Base-by-base conservation (phyloP, 2,797 vertebrate species). In the Hozukius guyotensis region DNA sequence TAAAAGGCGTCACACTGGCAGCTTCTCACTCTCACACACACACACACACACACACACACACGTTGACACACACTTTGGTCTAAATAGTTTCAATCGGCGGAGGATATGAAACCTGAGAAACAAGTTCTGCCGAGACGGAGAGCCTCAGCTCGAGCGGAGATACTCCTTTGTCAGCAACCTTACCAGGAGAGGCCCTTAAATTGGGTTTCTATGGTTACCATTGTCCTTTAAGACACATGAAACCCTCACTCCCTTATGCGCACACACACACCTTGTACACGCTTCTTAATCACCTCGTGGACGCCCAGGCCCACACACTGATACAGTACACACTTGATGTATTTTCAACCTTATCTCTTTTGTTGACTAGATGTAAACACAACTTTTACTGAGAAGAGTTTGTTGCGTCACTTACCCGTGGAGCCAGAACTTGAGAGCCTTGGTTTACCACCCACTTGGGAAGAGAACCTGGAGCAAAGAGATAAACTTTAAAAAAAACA, bases 381-480 rank as follows among this genome's bases (percentile, higher is more conserved):
- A 71, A 71, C 31, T 24, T 38, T 14, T 12, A 27, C 18, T n/a
- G 29, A 25, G 18, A 22, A 5, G 9, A 42, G 46, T 63, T 57
- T 16, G 67, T 73, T 3, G 18, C 1, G 4, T 78, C 34, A 80
- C 91, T 0, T 92, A 97, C 97, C 93, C 82, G 87, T 0, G 96
- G 96, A 72, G 96, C 96, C 4, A 97, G 81, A 64, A 94, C 90
- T 71, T 96, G 93, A 5, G 96, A 95, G 1, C 93, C 96, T 85
- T 91, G 96, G 92, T 97, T 97, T 22, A 97, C 96, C 20, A 96
- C 88, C 96, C 95, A 96, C 85, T 96, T 97, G 3, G 96, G 97
- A 89, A 97, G 93, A 49, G 93, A 96, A 67, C 96, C 96, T 97
- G 82, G 14, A 87, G 36, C n/a, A 69, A 72, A 78, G 27, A 63